Evolutionary conservation across 1,140 invertebrate species (phyloP), one percentile per base, ranked within the genome.

Genomic region (Parasteatoda tepidariorum): DNA sequence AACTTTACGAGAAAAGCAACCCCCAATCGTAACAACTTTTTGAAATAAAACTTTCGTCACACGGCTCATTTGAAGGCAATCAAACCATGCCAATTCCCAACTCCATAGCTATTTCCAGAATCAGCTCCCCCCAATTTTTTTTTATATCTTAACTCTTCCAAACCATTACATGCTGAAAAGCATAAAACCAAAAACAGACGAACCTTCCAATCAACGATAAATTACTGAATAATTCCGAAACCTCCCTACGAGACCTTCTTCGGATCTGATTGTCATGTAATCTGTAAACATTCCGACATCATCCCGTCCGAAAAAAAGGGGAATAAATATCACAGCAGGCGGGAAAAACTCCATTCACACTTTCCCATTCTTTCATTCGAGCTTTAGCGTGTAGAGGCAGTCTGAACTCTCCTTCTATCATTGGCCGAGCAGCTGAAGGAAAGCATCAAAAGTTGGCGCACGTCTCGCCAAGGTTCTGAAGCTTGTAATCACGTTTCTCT

Each of bases 401-500:
- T n/a, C 28, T 7, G 31, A 73, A 59, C 48, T 24, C 26, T 73
- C 24, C 54, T 62, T 24, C 61, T 62, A 7, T 24, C 57, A 6
- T n/a, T n/a, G n/a, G n/a, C 15, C 30, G 6, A 33, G 0, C 24
- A 48, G 38, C 4, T 26, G 26, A 66, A 48, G 38, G 61, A 41
- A 30, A 78, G 64, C 61, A 78, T 57, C 38, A 78, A 13, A 4
- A 38, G 61, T 30, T 55, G 18, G 18, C 9, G 61, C 74, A 78
- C 74, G 74, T 66, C 22, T 57, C 3, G 22, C 30, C 7, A 13
- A 64, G 28, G 73, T 34, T 33, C 48, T 13, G 28, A 24, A 66
- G 61, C 38, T 78, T 78, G 74, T 66, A 66, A 78, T 78, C 74
- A 78, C 74, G 74, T 78, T 30, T n/a, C 26, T 24, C 28, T 34